Evolutionary conservation across 1,140 invertebrate species (phyloP), one percentile per base, ranked within the genome.

Genomic region (Atta colombica): DNA sequence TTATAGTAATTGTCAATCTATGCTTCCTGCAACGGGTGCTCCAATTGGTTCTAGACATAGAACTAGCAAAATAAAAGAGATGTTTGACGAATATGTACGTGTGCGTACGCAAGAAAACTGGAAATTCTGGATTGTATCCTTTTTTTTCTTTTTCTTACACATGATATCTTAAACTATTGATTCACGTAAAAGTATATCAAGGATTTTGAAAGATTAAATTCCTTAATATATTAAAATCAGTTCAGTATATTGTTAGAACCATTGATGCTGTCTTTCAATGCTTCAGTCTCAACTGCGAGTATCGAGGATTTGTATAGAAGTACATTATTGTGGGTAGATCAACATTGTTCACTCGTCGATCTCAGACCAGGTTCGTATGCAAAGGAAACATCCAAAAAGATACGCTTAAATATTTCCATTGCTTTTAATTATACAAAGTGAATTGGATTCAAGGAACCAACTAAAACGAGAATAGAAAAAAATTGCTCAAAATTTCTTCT

Each of bases 121-220:
- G 99, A 99, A 99, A 96, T 99, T 99, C 96, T 99, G 98, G 98
- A 98, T 99, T 96, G 98, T 99, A 98, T 97, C 96, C 96, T 96
- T 96, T 95, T 90, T 35, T 74, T 69, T 86, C 2, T 75, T 45
- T 61, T 66, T 66, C 18, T 12, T 14, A 14, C 0, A 31, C 8
- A 31, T 58, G 4, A 3, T 39, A 63, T 69, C 10, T 81, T 61
- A 63, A 85, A 14, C 28, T 16, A 51, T 35, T 35, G 28, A 55
- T 4, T 49, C 28, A 45, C 8, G 2, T 75, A 39, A 25, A 25
- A 68, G 45, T 28, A 3, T 7, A 21, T n/a, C 7, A 51, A 39
- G n/a, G 8, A 86, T 12, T 55, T 28, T 21, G 3, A 10, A 55
- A 31, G 68, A 87, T 85, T 60, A n/a, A 51, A 77, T 95, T 95